Conservation (phyloP, 2,113 vertebrate genomes). For the Melanerpes aurifrons region DNA sequence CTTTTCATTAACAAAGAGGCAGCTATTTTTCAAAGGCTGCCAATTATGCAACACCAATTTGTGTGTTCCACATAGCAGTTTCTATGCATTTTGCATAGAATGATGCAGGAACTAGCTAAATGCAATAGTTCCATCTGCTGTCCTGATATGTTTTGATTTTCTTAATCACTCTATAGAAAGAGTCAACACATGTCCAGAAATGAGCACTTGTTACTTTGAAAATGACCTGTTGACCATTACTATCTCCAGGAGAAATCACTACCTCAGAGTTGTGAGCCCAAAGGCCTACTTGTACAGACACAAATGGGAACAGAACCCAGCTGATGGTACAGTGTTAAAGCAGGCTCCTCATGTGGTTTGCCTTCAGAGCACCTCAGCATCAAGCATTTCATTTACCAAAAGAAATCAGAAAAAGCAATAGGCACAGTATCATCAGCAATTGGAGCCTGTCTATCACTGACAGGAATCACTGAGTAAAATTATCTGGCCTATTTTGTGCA, state of each 20-base stretch:
- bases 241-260: not conserved
- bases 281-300: not conserved
- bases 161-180: not conserved
- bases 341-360: not conserved
- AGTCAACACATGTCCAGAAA: not conserved
- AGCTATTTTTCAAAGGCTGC: not conserved
- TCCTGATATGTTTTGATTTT: not conserved
- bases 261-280: not conserved
- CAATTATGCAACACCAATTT: not conserved
- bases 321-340: not conserved
- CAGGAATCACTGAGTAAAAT: not conserved
- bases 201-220: not conserved
- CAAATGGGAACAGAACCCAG: not conserved
- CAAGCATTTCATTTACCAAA: not conserved
- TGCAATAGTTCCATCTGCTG: not conserved
- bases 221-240: not conserved
- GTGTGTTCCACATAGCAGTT: not conserved
- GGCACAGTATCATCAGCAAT: not conserved
- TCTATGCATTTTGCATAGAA: not conserved
- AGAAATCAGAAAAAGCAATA: not conserved
- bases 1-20: not conserved
- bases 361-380: not conserved
- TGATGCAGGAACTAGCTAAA: not conserved
- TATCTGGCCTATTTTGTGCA: not conserved
- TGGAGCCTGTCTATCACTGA: not conserved